Base-by-base conservation (phyloP, 2,888 invertebrate species). In the Pyralis farinalis region DNA sequence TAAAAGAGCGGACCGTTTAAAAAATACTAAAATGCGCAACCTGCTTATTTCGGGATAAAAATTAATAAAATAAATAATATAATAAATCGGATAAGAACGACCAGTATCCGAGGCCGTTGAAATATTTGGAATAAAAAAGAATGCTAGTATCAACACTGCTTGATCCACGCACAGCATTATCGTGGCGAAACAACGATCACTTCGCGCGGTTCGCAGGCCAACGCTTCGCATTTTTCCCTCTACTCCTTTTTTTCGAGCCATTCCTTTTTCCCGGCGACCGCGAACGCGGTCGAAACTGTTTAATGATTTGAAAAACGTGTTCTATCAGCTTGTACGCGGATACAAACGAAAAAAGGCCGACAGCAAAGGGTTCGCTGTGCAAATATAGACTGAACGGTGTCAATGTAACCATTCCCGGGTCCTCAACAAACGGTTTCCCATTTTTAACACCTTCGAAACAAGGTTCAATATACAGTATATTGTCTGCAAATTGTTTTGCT, bases 301-400 rank as follows among this genome's bases (percentile, higher is more conserved):
- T 88, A 88, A 88, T 86, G 88, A 88, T 88, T 88, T 86, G 88
- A 87, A 88, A 86, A 88, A 88, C 88, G 88, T 88, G 88, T 88
- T 88, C 86, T 88, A 88, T 88, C 88, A 86, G 86, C 82, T 78
- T 86, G 81, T 83, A 78, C 78, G 73, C 80, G 81, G 87, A 78
- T 84, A 84, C 86, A 84, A 84, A 82, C 84, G 85, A 83, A 86
- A 87, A 88, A 86, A 83, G 33, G 76, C 78, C 77, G 75, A 77
- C 84, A 83, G 80, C 82, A 82, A 82, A 84, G 85, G 86, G 84
- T 85, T 77, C 76, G 65, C 63, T 76, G 74, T 72, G 85, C 84
- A 87, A 87, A 87, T 86, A 87, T 85, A 85, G 74, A 85, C 84
- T 70, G 71, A 65, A 63, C 62, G 64, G 64, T 59, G 55, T 46